A percentile compares a stretch with the other conserved stretches of the same genome.
Conservation (phyloP, 2,888 invertebrate genomes). For the Leptinotarsa peninsularis region DNA sequence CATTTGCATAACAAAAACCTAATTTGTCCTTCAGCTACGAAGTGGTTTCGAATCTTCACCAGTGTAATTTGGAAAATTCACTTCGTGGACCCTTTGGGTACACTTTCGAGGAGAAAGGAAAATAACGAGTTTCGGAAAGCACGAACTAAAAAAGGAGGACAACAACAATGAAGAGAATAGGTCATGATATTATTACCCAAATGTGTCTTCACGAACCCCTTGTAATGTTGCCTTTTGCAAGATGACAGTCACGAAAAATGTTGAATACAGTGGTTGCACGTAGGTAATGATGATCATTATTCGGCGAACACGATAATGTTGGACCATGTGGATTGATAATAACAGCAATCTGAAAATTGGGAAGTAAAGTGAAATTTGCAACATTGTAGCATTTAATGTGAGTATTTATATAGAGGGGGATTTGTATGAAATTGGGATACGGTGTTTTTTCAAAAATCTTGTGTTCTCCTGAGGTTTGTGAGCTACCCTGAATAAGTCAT, state of each 20-base stretch:
- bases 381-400: not conserved
- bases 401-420: not conserved
- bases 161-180: constrained; percentile 25
- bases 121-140: constrained; percentile 20
- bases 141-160: constrained; percentile 25
- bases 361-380: constrained; percentile 8
- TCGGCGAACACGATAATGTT: constrained; percentile 23
- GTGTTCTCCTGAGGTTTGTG: too few species aligned
- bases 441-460: too few species aligned
- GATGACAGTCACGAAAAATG: constrained; percentile 32
- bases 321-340: constrained; percentile 16
- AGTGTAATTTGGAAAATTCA: constrained; percentile 25
- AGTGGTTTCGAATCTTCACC: not conserved
- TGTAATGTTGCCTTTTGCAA: constrained; percentile 30
- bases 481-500: too few species aligned
- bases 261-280: constrained; percentile 20
- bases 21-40: constrained; percentile 1
- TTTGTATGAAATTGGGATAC: too few species aligned
- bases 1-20: constrained; percentile 29
- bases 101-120: constrained; percentile 16
- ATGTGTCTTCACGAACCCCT: constrained; percentile 24
- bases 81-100: constrained; percentile 23
- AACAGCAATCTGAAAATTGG: constrained; percentile 12
- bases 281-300: constrained; percentile 22
- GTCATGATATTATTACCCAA: constrained; percentile 24